phyloP scores from a whole-genome alignment of 2,797 vertebrate species.

The Pempheris klunzingeri region DNA sequence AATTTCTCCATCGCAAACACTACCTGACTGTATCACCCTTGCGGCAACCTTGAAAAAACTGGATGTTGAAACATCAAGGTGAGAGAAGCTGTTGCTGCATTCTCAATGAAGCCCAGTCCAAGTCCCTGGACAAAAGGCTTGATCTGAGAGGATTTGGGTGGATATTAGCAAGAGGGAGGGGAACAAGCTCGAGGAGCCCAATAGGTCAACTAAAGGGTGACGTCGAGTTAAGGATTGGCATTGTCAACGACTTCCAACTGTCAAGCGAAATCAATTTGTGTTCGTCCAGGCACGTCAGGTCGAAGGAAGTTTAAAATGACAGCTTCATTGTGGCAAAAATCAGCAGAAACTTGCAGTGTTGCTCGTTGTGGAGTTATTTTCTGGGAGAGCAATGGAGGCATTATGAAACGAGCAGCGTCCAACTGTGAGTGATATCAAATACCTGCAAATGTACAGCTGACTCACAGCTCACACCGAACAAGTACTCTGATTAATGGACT shows the following conservation, averaged over 20 bases:
- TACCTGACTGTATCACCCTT: conserved; percentile 45
- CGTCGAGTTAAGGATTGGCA: conserved; percentile 27
- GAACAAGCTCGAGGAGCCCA: conserved; percentile 34
- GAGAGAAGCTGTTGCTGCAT: conserved; percentile 47
- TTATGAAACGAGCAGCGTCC: conserved; percentile 2
- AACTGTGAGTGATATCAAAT: conserved; percentile 32
- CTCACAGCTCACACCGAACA: conserved; percentile 12
- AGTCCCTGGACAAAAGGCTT: conserved; percentile 44
- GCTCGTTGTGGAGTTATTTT: conserved; percentile 22
- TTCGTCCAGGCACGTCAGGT: conserved; percentile 15
- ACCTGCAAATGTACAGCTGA: conserved; percentile 7
- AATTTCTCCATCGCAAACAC: conserved; percentile 38
- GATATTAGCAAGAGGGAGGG: conserved; percentile 39
- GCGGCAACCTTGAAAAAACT: conserved; percentile 62
- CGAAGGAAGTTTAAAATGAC: conserved; percentile 16
- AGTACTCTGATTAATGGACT: conserved; percentile 1
- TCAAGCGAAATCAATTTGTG: conserved; percentile 47
- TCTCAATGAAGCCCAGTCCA: conserved; percentile 27
- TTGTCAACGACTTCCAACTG: conserved; percentile 53
- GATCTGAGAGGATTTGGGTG: conserved; percentile 51
- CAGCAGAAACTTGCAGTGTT: conserved; percentile 36
- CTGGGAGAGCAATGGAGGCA: neutral
- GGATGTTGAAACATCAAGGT: conserved; percentile 65
- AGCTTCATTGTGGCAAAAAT: conserved; percentile 11
- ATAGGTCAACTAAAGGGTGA: conserved; percentile 54